phyloP scores from a whole-genome alignment of 2,888 invertebrate species.

The Dusona sp. region DNA sequence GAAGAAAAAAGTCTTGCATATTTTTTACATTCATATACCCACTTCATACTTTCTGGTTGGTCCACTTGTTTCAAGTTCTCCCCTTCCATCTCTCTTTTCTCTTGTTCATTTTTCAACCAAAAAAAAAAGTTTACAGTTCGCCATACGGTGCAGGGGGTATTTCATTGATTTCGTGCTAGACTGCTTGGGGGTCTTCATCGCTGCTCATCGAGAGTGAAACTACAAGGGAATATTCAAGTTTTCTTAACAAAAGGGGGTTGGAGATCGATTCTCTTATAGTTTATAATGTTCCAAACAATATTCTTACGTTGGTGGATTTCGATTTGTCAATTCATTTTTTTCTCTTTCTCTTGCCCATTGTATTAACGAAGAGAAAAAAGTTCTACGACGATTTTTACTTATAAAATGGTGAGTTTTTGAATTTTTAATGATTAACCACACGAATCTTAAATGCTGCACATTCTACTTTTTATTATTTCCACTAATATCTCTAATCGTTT shows the following conservation, averaged over 20 bases:
- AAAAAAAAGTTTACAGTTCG: constrained; percentile 5
- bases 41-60: not conserved
- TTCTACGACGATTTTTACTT: not conserved
- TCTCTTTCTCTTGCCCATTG: not conserved
- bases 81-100: not conserved
- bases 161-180: constrained; percentile 40
- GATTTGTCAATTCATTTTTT: not conserved
- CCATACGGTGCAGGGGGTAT: not conserved
- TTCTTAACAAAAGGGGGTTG: not conserved
- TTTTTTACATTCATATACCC: not conserved
- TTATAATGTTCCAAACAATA: not conserved
- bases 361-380: not conserved
- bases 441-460: not conserved
- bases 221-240: not conserved
- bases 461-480: not conserved
- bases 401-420: not conserved
- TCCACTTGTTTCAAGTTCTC: not conserved
- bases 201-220: constrained; percentile 19
- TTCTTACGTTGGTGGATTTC: not conserved
- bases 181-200: not conserved
- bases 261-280: constrained; percentile 5
- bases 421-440: not conserved
- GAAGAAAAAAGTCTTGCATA: constrained; percentile 8
- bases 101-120: not conserved
- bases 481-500: not conserved